Conservation (phyloP, 53 echinoderm and acorn worm species). For the Astropecten irregularis region DNA sequence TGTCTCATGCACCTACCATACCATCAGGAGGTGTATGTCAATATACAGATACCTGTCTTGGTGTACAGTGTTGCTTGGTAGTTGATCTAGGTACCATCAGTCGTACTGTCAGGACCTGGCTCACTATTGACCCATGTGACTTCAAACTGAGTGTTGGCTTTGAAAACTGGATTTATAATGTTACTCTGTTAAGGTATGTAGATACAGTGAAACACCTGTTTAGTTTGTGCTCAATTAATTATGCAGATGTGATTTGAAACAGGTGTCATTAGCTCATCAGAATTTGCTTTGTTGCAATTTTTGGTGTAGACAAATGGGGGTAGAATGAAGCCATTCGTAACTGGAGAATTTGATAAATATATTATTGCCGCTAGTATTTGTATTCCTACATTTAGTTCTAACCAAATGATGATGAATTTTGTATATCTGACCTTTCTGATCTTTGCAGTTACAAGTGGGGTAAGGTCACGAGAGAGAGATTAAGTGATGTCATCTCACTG, state of each 20-base stretch:
- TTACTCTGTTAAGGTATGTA: conserved; percentile 38
- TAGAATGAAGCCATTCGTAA: no score
- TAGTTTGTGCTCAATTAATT: no score
- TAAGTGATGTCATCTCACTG: conserved; percentile 46
- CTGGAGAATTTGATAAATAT: no score
- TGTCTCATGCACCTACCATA: conserved; percentile 1
- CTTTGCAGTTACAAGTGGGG: conserved; percentile 48
- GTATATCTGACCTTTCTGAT: no score
- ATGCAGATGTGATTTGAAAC: no score
- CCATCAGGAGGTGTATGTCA: conserved; percentile 28
- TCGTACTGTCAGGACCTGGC: conserved; percentile 25
- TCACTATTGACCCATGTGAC: conserved; percentile 46
- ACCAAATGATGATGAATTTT: no score
- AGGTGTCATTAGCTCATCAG: no score
- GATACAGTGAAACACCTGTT: no score
- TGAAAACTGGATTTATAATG: conserved; percentile 60
- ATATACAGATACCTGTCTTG: conserved; percentile 47
- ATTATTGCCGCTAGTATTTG: no score
- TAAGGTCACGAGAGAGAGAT: conserved; percentile 3
- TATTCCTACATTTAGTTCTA: no score
- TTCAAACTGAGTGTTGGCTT: conserved; percentile 35
- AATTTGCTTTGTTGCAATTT: no score
- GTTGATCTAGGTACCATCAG: conserved; percentile 33
- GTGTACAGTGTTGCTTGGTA: conserved; percentile 39
- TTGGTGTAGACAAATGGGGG: no score